Percentiles rank a stretch among this genome's conserved stretches.
Conservation (phyloP, 1,140 invertebrate species). For the Ptiloglossa arizonensis region DNA sequence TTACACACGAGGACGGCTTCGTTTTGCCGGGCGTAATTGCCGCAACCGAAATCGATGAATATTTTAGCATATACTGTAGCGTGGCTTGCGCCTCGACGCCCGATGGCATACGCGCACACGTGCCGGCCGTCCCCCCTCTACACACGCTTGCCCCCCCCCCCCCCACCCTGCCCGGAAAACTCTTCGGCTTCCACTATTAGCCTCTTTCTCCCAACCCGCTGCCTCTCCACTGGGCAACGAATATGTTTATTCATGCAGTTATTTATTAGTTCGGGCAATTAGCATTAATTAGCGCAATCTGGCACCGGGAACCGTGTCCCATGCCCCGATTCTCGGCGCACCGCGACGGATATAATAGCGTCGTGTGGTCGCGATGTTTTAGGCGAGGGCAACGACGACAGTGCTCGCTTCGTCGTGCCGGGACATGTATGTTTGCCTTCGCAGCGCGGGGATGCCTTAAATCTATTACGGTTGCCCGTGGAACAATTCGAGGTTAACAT, state of each 20-base stretch:
- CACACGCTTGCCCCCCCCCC: neutral
- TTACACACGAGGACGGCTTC: conserved; percentile 51
- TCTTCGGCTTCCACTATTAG: conserved; percentile 46
- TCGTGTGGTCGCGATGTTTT: conserved; percentile 57
- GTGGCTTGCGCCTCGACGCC: conserved; percentile 50
- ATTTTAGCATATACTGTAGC: conserved; percentile 64
- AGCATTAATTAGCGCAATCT: conserved; percentile 79
- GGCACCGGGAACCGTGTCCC: conserved; percentile 50
- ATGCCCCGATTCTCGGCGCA: conserved; percentile 28
- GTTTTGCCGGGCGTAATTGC: conserved; percentile 63
- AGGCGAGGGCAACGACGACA: conserved; percentile 33
- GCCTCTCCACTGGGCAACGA: conserved; percentile 43
- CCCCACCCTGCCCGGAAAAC: conserved; percentile 2
- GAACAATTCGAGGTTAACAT: neutral
- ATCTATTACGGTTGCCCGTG: neutral
- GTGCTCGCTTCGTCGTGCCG: conserved; percentile 10
- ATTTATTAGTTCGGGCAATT: conserved; percentile 79
- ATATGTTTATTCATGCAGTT: conserved; percentile 76
- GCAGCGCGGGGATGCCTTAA: neutral
- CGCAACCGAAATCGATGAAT: conserved; percentile 71
- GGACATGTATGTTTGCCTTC: conserved; percentile 19
- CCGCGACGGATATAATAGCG: conserved; percentile 49
- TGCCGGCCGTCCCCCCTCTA: conserved; percentile 5
- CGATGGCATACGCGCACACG: conserved; percentile 51
- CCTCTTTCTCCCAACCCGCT: conserved; percentile 14